Evolutionary conservation across 2,888 invertebrate genomes (phyloP), one percentile per base, ranked within the genome.

Genomic region (Ophion ellenae): DNA sequence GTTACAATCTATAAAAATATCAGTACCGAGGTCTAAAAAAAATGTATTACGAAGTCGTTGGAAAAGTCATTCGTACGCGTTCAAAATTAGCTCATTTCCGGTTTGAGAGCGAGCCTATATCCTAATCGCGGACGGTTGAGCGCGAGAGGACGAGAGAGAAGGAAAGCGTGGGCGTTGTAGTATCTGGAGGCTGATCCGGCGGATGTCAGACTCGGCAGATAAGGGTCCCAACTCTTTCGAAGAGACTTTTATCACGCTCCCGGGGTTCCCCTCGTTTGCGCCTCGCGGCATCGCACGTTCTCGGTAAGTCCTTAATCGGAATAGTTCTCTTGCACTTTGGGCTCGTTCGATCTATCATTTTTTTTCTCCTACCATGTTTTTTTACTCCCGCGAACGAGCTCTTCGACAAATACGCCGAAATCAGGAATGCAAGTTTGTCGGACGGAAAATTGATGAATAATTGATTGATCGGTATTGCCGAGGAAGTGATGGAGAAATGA

Each of bases 131-230:
- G 14, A 81, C 73, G 64, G 53, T 69, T 57, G 82, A 86, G 85
- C 88, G 87, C 85, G 84, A 70, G 82, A 69, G 79, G 88, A 86
- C 86, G 88, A 85, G 86, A 91, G 82, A 83, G 91, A 91, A 93
- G 93, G 93, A 93, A 94, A 93, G 92, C 89, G 93, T 93, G 91
- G 94, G 93, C 90, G 92, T 90, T 90, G 88, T 82, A 88, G 91
- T 94, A 94, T 93, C 94, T 90, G 89, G 69, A 88, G 88, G 93
- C 93, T 94, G 94, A 94, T 94, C 93, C 94, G 94, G 94, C 94
- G 94, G 94, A 94, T 93, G 94, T 91, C 91, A 90, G 92, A 86
- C 90, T 92, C 91, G 89, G 86, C 88, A 89, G 92, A 92, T 93
- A 93, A 93, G 89, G 89, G 88, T 78, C 63, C 89, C 91, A 92